Conservation (phyloP, 1,140 invertebrate species). For the Papilio dardanus region DNA sequence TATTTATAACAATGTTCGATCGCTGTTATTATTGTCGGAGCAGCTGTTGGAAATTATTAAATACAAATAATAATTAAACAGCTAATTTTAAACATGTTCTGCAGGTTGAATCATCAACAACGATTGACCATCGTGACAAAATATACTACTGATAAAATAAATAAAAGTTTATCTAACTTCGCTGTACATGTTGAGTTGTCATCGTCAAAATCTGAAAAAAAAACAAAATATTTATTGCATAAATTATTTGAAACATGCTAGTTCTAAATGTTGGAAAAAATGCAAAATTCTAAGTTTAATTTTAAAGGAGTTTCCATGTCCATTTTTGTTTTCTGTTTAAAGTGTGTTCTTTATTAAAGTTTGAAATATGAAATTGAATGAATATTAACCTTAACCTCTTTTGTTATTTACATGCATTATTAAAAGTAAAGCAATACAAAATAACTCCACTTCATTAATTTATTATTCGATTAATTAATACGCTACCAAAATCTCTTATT, state of each 20-base stretch:
- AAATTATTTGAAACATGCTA: too few relatives aligned
- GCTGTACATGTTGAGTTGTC: conserved; percentile 52
- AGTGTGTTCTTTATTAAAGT: too few relatives aligned
- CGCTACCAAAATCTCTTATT: conserved; percentile 73
- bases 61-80: conserved; percentile 14
- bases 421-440: conserved; percentile 25
- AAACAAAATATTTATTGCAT: conserved; percentile 35
- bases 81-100: neutral
- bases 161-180: conserved; percentile 48
- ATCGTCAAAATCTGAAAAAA: conserved; percentile 67
- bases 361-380: conserved; percentile 12
- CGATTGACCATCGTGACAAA: conserved; percentile 43
- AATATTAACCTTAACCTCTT: neutral
- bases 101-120: conserved; percentile 56
- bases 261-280: too few relatives aligned
- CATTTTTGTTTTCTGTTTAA: too few relatives aligned
- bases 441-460: conserved; percentile 16
- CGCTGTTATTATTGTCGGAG: conserved; percentile 18
- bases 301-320: neutral
- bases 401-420: neutral
- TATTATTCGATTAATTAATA: conserved; percentile 39
- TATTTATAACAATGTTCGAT: neutral
- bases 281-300: neutral
- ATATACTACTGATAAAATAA: conserved; percentile 50
- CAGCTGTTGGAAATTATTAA: conserved; percentile 22